Percentiles rank a stretch among this genome's conserved stretches.
phyloP scores from a whole-genome alignment of 2,888 invertebrate genomes.

The Heliconius sara region DNA sequence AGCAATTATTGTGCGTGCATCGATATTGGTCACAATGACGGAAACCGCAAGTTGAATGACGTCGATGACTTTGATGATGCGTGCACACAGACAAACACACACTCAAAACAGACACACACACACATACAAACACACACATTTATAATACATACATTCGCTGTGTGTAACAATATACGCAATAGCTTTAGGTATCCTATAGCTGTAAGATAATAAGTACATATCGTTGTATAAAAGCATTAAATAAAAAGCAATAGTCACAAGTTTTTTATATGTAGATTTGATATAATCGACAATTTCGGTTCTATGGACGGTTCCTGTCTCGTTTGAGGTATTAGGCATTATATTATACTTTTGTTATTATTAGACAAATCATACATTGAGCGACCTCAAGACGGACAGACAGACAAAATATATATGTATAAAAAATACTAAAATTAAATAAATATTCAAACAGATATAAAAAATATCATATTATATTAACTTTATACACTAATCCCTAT shows the following conservation, averaged over 20 bases:
- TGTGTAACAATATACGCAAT: constrained; percentile 1
- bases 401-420: no score
- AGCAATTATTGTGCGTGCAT: constrained; percentile 47
- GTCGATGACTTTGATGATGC: constrained; percentile 23
- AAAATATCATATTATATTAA: neutral
- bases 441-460: neutral
- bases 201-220: constrained; percentile 38
- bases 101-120: neutral
- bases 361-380: neutral
- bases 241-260: constrained; percentile 32
- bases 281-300: neutral
- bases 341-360: neutral
- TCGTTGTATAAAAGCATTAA: constrained; percentile 39
- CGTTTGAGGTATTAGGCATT: neutral
- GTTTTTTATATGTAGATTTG: neutral
- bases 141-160: neutral
- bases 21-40: constrained; percentile 52
- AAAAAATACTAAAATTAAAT: neutral
- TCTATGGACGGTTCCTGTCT: neutral
- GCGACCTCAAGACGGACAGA: neutral
- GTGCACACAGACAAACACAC: neutral
- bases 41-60: constrained; percentile 49
- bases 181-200: constrained; percentile 33
- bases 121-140: neutral
- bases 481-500: no score